A percentile compares a stretch with the other conserved stretches of the same genome.
These are phyloP conservation scores for Elaphurus davidianus DNA, from an alignment of 2,113 vertebrate genomes.

Conservation along the genomic window DNA sequence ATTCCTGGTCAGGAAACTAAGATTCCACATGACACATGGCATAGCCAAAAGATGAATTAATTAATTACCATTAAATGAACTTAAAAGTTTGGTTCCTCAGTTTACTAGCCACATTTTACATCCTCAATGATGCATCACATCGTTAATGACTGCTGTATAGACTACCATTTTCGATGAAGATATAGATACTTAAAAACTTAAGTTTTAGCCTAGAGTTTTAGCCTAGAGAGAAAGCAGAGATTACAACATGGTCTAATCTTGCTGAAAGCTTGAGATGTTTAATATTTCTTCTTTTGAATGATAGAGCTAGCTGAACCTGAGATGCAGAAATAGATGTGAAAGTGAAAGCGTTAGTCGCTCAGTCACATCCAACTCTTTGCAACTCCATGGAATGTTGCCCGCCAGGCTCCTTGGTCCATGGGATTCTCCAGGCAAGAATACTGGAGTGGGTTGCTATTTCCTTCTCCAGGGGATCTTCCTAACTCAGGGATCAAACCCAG, in stretches of 20 bases:
- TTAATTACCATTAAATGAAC: background rate
- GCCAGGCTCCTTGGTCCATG: fast-evolving
- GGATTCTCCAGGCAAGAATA: background rate
- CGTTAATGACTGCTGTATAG: background rate
- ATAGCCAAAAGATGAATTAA: background rate
- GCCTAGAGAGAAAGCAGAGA: background rate
- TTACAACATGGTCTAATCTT: background rate
- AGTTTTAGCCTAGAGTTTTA: background rate
- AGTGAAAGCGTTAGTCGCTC: background rate
- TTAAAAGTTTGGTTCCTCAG: background rate
- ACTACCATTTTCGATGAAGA: background rate
- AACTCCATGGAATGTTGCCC: background rate
- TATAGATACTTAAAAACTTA: background rate
- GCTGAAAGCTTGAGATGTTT: background rate
- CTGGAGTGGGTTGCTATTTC: background rate
- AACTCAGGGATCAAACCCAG: background rate
- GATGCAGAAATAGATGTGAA: background rate
- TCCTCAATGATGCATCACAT: no score
- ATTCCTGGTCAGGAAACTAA: background rate
- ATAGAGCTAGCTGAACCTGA: background rate
- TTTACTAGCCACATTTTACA: background rate
- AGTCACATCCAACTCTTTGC: background rate
- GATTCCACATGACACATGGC: background rate
- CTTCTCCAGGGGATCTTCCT: background rate
- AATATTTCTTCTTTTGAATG: background rate